These are phyloP conservation scores for Synergus gifuensis DNA, from an alignment of 2,888 invertebrate genomes.

Conservation along the genomic window DNA sequence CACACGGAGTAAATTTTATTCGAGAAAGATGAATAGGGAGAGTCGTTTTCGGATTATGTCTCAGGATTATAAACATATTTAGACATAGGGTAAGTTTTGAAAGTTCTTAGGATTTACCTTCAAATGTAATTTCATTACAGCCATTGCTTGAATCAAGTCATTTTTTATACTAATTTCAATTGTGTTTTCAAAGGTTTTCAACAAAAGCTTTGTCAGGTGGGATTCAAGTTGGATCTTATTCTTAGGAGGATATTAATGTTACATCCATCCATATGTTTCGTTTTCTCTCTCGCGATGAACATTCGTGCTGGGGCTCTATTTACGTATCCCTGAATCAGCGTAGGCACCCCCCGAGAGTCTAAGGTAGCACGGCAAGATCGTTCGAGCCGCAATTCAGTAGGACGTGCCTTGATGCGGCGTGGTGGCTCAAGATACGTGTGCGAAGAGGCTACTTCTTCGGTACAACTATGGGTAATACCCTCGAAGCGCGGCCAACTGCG, in stretches of 20 bases:
- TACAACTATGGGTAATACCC: slow-evolving; percentile 65
- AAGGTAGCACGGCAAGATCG: slow-evolving; percentile 50
- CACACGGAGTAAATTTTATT: background rate
- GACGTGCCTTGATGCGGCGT: slow-evolving; percentile 76
- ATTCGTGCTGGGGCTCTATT: slow-evolving; percentile 43
- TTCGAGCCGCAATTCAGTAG: slow-evolving; percentile 75
- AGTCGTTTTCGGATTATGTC: background rate
- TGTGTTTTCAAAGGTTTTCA: too few relatives aligned
- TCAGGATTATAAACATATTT: background rate
- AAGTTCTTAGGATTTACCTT: background rate
- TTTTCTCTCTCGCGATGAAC: background rate
- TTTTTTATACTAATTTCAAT: too few relatives aligned
- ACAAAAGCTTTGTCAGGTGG: background rate
- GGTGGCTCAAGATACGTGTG: slow-evolving; percentile 75
- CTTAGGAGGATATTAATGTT: background rate
- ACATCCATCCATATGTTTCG: background rate
- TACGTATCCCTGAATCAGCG: slow-evolving; percentile 50
- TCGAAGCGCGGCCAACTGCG: slow-evolving; percentile 56
- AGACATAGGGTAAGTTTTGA: background rate
- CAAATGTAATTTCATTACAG: too few relatives aligned
- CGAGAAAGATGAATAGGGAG: background rate
- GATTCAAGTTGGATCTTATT: background rate
- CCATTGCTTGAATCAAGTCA: too few relatives aligned
- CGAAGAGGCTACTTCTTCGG: slow-evolving; percentile 73
- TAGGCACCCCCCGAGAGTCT: slow-evolving; percentile 40